Base-by-base conservation (phyloP, 2,113 vertebrate species). In the Theropithecus gelada region DNA sequence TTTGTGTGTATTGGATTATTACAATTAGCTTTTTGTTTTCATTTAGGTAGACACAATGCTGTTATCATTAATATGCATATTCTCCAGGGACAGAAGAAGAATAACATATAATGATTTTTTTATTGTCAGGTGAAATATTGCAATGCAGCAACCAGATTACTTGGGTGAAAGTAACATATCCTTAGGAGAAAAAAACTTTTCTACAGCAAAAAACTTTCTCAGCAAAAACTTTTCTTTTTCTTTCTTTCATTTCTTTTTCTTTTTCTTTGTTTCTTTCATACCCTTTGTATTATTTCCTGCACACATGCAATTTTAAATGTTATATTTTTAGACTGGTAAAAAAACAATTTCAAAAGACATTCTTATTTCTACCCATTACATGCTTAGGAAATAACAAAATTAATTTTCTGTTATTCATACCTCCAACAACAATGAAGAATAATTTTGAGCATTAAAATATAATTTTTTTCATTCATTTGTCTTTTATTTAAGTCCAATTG, bases 1-100 rank as follows among this genome's bases (percentile, higher is more conserved):
- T 14, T 43, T 45, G 13, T 18, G 30, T 73, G 38, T 25, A 40
- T 35, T 88, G 57, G 64, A 45, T 79, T 83, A 45, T 57, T 93
- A 3, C 38, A 84, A 17, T 73, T 94, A 88, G 30, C 55, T 35
- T 97, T 95, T 90, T 80, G 43, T 90, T 94, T 96, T 22, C 40
- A 35, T 86, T 92, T 94, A 80, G 32, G n/a, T 73, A 72, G 52
- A 61, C 25, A n/a, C 27, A 75, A 22, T 59, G 9, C 20, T 89
- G 50, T 30, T 17, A 61, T 90, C 27, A 72, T 43, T 38, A 83
- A 14, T 35, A 6, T 43, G 55, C 8, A 72, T 10, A 38, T 45
- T 88, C 35, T 93, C 52, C 27, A 73, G 4, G 35, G 45, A 72
- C 8, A 50, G 18, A 43, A 3, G 16, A 80, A 83, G 30, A 81